These are phyloP conservation scores for Pediacus dermestoides DNA, from an alignment of 2,888 invertebrate genomes.

Conservation along the genomic window DNA sequence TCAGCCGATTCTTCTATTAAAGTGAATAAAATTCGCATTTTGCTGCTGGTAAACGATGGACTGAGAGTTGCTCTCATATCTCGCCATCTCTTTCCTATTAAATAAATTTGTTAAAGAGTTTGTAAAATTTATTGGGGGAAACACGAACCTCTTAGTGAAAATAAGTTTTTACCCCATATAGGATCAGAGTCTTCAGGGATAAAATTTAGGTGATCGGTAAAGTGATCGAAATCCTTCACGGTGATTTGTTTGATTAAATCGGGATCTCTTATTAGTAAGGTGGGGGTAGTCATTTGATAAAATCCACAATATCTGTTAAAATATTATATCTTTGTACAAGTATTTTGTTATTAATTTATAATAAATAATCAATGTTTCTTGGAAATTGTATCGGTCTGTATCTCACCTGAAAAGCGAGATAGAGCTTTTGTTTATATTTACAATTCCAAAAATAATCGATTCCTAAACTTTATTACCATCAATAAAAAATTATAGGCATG, in stretches of 20 bases:
- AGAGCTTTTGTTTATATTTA: too few relatives aligned
- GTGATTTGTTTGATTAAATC: slow-evolving; percentile 57
- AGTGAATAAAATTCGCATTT: slow-evolving; percentile 27
- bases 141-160: slow-evolving; percentile 30
- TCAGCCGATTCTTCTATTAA: slow-evolving; percentile 30
- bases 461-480: too few relatives aligned
- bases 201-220: slow-evolving; percentile 47
- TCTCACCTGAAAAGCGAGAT: too few relatives aligned
- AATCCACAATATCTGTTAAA: slow-evolving; percentile 30
- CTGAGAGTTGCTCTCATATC: slow-evolving; percentile 49
- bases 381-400: too few relatives aligned
- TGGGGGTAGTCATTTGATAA: slow-evolving; percentile 40
- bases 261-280: slow-evolving; percentile 53
- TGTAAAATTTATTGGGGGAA: too few relatives aligned
- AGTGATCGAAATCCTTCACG: slow-evolving; percentile 58
- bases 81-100: slow-evolving; percentile 29
- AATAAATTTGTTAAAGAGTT: slow-evolving; percentile 22
- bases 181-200: slow-evolving; percentile 45
- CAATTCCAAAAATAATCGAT: too few relatives aligned
- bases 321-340: slow-evolving; percentile 2
- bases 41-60: slow-evolving; percentile 43
- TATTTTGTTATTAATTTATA: background rate
- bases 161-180: slow-evolving; percentile 49
- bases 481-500: too few relatives aligned
- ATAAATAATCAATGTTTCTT: too few relatives aligned